Evolutionary conservation across 2,797 vertebrate species (phyloP), one percentile per base, ranked within the genome.

Genomic region (Strix occidentalis): DNA sequence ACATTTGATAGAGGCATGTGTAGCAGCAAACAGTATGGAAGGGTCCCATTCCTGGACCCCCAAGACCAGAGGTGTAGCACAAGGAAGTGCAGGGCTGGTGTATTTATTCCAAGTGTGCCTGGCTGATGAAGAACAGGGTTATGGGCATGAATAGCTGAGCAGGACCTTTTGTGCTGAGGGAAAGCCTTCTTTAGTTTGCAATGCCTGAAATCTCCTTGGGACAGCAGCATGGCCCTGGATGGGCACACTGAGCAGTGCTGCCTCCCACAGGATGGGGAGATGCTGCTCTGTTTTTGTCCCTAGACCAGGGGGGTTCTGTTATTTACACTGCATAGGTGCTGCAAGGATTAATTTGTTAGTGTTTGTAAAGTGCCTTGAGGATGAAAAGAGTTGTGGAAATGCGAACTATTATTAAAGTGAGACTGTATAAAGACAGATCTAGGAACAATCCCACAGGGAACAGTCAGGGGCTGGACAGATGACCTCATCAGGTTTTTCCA

Each of bases 341-440:
- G 24, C 26, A 65, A 90, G 63, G 72, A 95, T 91, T 89, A 90
- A 54, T 94, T 96, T 5, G 9, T 71, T 88, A 75, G 31, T 71
- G 57, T 89, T 93, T 84, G 46, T 80, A 58, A 94, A 58, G 54
- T 74, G 64, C 54, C 54, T 90, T 94, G 84, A 91, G 72, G 41
- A 88, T 92, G 85, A 71, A 93, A 94, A 95, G 54, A 41, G 54
- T 61, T 87, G 54, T 61, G 41, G 66, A 91, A 93, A 70, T 77
- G 39, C 5, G 23, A 91, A 76, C 56, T 83, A 65, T 89, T 96
- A 92, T 96, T 95, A 92, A 89, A 96, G 56, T 0, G 2, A 60
- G 54, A 75, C 56, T 61, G 51, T 91, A 79, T 86, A 93, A 88
- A 88, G 72, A 74, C 51, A 20, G 45, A 90, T 29, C 1, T 24